Evolutionary conservation across 2,113 vertebrate species (phyloP).

Genomic region (Callipepla squamata): DNA sequence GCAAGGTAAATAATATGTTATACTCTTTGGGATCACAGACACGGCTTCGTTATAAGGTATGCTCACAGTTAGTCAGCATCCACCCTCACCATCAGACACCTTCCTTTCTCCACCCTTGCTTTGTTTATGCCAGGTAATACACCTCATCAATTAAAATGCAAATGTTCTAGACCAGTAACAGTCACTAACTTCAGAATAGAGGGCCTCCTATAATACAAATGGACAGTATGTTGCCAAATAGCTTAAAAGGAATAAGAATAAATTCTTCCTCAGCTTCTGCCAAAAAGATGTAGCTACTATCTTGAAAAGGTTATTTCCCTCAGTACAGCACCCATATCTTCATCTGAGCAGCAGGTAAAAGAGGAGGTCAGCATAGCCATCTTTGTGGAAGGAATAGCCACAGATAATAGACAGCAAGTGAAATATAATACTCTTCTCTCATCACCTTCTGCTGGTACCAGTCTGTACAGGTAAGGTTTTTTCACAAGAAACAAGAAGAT

Average conservation of each 20-base stretch:
- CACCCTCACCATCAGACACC: neutral
- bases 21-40: neutral
- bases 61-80: neutral
- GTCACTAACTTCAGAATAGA: neutral
- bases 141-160: neutral
- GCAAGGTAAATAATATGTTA: neutral
- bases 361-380: neutral
- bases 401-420: neutral
- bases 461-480: neutral
- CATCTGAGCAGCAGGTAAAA: neutral
- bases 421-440: neutral
- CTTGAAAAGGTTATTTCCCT: neutral
- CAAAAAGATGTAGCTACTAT: neutral
- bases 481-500: neutral
- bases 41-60: neutral
- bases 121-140: neutral
- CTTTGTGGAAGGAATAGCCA: neutral
- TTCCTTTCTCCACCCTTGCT: neutral
- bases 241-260: neutral
- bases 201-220: neutral
- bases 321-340: neutral
- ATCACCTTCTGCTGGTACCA: neutral
- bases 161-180: neutral
- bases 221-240: neutral
- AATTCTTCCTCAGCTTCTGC: neutral